Evolutionary conservation across 2,888 invertebrate species (phyloP).

Genomic region (Seladonia tumulorum): DNA sequence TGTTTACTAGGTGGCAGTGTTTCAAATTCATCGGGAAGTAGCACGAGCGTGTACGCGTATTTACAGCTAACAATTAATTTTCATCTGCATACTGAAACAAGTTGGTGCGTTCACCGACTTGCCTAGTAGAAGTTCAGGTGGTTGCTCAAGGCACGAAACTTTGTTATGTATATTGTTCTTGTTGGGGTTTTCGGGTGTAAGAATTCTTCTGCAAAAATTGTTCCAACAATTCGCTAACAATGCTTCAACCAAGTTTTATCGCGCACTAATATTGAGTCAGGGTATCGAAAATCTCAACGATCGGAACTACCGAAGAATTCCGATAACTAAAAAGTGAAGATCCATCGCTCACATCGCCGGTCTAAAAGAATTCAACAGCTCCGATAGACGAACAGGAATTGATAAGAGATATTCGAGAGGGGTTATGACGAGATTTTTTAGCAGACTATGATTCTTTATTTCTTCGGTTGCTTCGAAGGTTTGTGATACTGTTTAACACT

Average conservation of each 20-base stretch:
- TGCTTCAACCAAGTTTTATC: background rate
- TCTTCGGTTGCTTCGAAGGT: background rate
- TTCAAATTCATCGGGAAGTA: background rate
- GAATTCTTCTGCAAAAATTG: constrained; percentile 4
- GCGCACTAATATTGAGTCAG: background rate
- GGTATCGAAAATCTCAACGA: background rate
- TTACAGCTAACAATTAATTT: background rate
- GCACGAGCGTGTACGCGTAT: background rate
- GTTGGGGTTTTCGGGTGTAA: background rate
- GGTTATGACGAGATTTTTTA: background rate
- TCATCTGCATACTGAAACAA: constrained; percentile 1
- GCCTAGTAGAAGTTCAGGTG: background rate
- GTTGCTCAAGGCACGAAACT: background rate
- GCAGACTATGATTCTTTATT: background rate
- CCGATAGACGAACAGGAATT: background rate
- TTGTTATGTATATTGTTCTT: background rate
- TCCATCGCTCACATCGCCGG: background rate
- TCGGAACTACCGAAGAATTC: constrained; percentile 1
- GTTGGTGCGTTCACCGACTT: background rate
- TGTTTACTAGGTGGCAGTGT: background rate
- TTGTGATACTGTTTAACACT: background rate
- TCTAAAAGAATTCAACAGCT: background rate
- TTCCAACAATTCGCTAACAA: background rate
- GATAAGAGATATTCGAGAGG: background rate
- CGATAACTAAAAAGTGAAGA: constrained; percentile 6